Percentiles rank a stretch among this genome's conserved stretches.
Conservation (phyloP, 2,797 vertebrate genomes). For the Poecilia picta region DNA sequence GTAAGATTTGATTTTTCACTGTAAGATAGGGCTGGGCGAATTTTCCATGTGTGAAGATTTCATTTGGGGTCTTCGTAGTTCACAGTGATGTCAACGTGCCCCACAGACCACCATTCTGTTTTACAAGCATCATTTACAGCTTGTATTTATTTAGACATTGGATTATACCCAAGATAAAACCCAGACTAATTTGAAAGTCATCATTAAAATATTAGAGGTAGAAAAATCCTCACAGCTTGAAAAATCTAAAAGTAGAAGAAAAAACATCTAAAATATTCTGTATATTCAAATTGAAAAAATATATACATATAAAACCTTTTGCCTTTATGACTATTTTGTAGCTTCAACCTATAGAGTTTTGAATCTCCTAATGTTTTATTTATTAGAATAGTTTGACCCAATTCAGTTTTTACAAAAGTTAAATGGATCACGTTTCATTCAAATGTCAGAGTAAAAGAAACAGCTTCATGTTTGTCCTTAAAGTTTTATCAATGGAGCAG, state of each 20-base stretch:
- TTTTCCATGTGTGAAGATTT: not conserved
- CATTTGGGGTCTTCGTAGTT: not conserved
- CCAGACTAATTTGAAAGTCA: not conserved
- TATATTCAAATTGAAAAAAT: not conserved
- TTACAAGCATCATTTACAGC: not conserved
- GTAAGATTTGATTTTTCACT: constrained; percentile 67
- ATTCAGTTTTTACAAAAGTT: not conserved
- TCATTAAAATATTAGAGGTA: not conserved
- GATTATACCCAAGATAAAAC: not conserved
- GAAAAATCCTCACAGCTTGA: not conserved
- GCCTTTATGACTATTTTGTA: not conserved
- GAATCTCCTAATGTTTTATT: not conserved
- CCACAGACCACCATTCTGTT: too few species aligned
- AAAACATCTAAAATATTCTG: not conserved
- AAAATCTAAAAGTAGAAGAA: not conserved
- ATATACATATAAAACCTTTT: too few species aligned
- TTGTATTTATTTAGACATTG: not conserved
- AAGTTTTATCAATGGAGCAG: not conserved
- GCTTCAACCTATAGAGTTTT: not conserved
- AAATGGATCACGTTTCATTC: not conserved
- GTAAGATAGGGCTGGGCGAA: too few species aligned
- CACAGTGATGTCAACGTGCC: too few species aligned
- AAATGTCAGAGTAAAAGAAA: not conserved
- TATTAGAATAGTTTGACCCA: not conserved
- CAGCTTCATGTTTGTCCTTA: not conserved